Evolutionary conservation across 1,140 invertebrate species (phyloP).

Genomic region (Zaprionus kolodkinae): DNA sequence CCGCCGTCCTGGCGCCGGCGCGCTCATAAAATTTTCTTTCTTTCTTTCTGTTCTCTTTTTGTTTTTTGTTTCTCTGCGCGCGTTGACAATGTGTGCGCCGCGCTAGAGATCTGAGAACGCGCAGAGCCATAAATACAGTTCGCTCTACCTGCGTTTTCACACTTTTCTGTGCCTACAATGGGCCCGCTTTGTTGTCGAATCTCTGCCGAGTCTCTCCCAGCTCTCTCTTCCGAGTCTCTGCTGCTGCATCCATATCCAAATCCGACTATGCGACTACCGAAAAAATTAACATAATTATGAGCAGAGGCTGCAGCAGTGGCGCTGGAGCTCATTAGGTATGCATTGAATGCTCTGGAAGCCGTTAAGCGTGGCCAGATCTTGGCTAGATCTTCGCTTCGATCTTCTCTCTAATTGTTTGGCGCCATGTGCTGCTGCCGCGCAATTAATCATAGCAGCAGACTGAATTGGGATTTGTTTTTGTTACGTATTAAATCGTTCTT

Average conservation of each 20-base stretch:
- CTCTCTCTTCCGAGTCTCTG: neutral
- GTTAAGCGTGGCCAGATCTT: conserved; percentile 67
- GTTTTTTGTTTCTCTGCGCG: neutral
- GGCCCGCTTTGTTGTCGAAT: conserved; percentile 20
- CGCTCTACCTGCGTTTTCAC: conserved; percentile 69
- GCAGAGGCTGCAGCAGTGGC: conserved; percentile 18
- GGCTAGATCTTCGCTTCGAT: neutral
- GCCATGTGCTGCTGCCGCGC: conserved; percentile 40
- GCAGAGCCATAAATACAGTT: conserved; percentile 6
- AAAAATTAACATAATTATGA: conserved; percentile 79
- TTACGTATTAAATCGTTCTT: conserved; percentile 71
- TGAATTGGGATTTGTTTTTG: conserved; percentile 52
- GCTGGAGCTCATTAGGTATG: conserved; percentile 67
- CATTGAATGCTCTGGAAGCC: conserved; percentile 71
- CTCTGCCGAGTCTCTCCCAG: neutral
- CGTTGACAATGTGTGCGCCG: conserved; percentile 67
- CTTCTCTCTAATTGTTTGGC: conserved; percentile 72
- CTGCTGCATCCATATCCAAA: conserved; percentile 16
- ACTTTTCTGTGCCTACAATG: conserved; percentile 52
- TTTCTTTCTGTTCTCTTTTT: conserved; percentile 5
- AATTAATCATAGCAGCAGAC: conserved; percentile 65
- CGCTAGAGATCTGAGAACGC: conserved; percentile 34
- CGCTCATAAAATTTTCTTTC: conserved; percentile 75
- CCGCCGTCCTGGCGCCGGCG: conserved; percentile 73
- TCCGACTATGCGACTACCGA: conserved; percentile 58